These are phyloP conservation scores for Rhinatrema bivittatum DNA, from an alignment of 2,797 vertebrate genomes.

Conservation along the genomic window DNA sequence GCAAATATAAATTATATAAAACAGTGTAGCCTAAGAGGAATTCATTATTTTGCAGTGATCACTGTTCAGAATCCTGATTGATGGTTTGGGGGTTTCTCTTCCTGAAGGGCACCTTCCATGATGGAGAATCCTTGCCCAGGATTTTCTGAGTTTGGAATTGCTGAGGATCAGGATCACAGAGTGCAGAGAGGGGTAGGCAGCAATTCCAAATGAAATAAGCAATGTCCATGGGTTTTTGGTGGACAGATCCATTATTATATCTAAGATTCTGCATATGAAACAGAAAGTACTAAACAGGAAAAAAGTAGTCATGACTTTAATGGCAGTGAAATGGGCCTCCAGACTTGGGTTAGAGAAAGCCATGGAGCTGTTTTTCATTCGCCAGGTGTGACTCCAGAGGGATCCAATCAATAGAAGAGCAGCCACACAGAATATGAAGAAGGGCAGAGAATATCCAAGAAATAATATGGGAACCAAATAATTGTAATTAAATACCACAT, in stretches of 20 bases:
- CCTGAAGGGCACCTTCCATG: too few species aligned
- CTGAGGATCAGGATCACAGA: conserved; percentile 23
- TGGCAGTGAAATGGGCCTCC: conserved; percentile 28
- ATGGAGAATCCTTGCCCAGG: too few species aligned
- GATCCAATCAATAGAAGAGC: conserved; percentile 28
- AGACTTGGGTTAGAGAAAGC: neutral
- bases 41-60: too few species aligned
- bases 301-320: conserved; percentile 26
- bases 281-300: conserved; percentile 18
- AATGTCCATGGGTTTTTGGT: neutral
- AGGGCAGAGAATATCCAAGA: neutral
- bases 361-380: conserved; percentile 10
- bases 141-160: conserved; percentile 19
- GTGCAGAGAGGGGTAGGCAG: conserved; percentile 1
- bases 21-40: too few species aligned
- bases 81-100: too few species aligned
- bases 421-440: neutral
- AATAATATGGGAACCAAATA: neutral
- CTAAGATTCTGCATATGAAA: fast-evolving
- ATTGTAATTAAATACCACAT: fast-evolving
- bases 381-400: conserved; percentile 30
- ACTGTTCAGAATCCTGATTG: too few species aligned
- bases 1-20: too few species aligned
- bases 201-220: conserved; percentile 3
- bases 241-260: conserved; percentile 19